Percentiles rank a stretch among this genome's conserved stretches.
Conservation (phyloP, 2,113 vertebrate species). For the Melanerpes formicivorus region DNA sequence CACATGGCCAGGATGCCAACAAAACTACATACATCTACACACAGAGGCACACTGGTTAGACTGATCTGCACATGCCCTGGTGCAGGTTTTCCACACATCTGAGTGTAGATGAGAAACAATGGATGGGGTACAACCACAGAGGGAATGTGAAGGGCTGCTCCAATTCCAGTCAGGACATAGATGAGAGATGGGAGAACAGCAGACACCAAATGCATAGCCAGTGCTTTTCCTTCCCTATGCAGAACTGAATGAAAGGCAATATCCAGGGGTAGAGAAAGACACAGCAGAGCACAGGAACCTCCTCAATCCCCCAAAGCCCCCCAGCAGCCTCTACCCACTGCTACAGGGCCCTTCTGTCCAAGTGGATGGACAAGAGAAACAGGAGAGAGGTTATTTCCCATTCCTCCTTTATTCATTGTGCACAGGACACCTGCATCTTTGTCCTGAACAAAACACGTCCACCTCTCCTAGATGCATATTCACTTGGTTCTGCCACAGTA, state of each 20-base stretch:
- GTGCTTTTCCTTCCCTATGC: background rate
- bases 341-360: background rate
- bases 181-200: background rate
- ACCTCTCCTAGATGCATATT: constrained; percentile 66
- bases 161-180: background rate
- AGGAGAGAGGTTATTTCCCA: background rate
- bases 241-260: background rate
- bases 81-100: background rate
- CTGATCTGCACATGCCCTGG: accelerated
- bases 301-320: accelerated
- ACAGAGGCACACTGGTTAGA: background rate
- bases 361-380: background rate
- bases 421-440: background rate
- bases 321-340: background rate
- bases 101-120: accelerated
- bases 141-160: background rate
- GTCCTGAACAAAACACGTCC: constrained; percentile 20
- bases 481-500: constrained; percentile 35
- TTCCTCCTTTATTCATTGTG: constrained; percentile 5
- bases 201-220: background rate
- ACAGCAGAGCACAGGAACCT: accelerated
- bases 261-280: background rate
- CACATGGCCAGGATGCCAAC: background rate
- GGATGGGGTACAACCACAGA: background rate
- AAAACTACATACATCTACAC: background rate